Evolutionary conservation across 1,140 invertebrate genomes (phyloP), one percentile per base, ranked within the genome.

Genomic region (Anadara kagoshimensis): DNA sequence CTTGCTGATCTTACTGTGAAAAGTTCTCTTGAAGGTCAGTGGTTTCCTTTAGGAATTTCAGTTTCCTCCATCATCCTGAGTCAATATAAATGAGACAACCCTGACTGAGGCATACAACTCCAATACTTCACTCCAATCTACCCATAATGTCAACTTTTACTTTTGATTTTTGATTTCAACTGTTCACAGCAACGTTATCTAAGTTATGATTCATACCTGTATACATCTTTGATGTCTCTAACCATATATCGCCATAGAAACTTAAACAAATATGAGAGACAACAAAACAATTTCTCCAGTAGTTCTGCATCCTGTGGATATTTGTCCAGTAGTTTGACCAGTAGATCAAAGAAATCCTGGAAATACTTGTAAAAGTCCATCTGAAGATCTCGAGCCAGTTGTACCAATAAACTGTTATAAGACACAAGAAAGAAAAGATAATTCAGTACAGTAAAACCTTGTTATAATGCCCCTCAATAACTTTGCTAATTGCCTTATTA

Each of bases 341-440:
- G 90, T 18, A 90, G 82, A 64, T 94, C 85, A 78, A 96, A 93
- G 78, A 92, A 89, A 0, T 88, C 83, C 18, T 91, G 91, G 84
- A 97, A 98, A 81, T 95, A 92, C 51, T 91, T 90, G 85, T 97
- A 96, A 83, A 98, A 97, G 69, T 97, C 95, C 83, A 93, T 92
- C 79, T 94, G 93, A 22, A 98, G 89, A 89, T 98, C 96, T 88
- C 93, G 93, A 10, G 95, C 94, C 51, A 96, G 84, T 45, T 96
- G 94, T 44, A 96, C 94, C 7, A 95, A 88, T 69, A 97, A 91
- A 84, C 95, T 96, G 89, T 72, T 92, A 92, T 22, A 8, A 36
- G 12, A 61, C 22, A 11, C n/a, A n/a, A n/a, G n/a, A n/a, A n/a
- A n/a, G n/a, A 41, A 59, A 62, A 54, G 44, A 20, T 22, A 58